phyloP scores from a whole-genome alignment of 2,888 invertebrate genomes.

The Drosophila infuscata region DNA sequence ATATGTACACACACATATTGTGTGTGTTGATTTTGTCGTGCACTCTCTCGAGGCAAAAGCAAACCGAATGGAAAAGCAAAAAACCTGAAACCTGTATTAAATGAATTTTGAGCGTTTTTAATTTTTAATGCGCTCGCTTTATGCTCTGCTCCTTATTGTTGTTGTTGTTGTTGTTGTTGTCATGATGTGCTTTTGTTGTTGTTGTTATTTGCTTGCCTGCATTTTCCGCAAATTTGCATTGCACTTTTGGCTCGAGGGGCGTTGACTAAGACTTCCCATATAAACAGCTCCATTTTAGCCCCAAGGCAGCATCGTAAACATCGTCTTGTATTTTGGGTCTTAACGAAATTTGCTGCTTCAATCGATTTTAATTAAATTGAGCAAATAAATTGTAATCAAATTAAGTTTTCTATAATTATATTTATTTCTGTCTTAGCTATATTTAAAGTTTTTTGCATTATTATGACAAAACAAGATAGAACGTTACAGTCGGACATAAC shows the following conservation, averaged over 20 bases:
- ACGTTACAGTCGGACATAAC: too few relatives aligned
- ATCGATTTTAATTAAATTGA: slow-evolving; percentile 19
- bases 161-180: slow-evolving; percentile 2
- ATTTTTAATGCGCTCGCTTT: slow-evolving; percentile 54
- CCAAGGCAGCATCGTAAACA: background rate
- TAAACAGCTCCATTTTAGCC: background rate
- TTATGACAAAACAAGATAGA: background rate
- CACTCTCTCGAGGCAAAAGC: slow-evolving; percentile 47
- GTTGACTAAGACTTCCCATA: slow-evolving; percentile 24
- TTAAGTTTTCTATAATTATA: background rate
- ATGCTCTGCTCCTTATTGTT: slow-evolving; percentile 5
- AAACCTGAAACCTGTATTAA: slow-evolving; percentile 58
- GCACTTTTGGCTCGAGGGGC: slow-evolving; percentile 44
- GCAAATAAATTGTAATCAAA: background rate
- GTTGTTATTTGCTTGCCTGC: slow-evolving; percentile 41
- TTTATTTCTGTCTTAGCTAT: background rate
- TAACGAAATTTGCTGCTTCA: slow-evolving; percentile 20
- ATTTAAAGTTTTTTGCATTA: background rate
- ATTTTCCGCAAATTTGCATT: slow-evolving; percentile 61
- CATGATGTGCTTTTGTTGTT: slow-evolving; percentile 12
- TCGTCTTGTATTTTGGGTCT: slow-evolving; percentile 24
- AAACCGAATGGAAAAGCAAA: slow-evolving; percentile 36
- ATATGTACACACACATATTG: background rate
- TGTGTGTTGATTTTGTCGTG: slow-evolving; percentile 61
- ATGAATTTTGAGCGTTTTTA: slow-evolving; percentile 67